Conservation (phyloP, 2,888 invertebrate species). For the Drosophila yooni region DNA sequence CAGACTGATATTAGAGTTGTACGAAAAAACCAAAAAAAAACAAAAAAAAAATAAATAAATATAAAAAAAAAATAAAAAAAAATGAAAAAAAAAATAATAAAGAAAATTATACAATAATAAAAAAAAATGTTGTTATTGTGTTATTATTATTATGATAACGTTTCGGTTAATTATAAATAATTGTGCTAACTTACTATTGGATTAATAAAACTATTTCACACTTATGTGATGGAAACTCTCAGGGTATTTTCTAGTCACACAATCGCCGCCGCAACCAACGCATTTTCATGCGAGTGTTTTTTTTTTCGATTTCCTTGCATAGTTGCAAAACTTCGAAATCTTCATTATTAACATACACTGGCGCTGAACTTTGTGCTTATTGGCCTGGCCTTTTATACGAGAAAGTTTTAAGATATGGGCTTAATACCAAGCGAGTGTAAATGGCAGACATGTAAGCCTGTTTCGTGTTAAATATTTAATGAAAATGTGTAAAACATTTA, state of each 20-base stretch:
- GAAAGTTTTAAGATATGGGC: slow-evolving; percentile 15
- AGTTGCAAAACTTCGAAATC: slow-evolving; percentile 15
- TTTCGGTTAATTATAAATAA: neutral
- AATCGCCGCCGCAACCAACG: neutral
- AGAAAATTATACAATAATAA: too few relatives aligned
- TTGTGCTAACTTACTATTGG: neutral
- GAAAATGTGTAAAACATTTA: neutral
- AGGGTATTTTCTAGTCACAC: neutral
- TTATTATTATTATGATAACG: neutral
- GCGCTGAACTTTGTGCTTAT: slow-evolving; percentile 6
- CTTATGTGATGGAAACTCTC: neutral
- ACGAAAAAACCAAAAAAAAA: neutral
- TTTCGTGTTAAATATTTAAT: neutral
- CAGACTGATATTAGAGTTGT: neutral
- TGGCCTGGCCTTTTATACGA: slow-evolving; percentile 1
- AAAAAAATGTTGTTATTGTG: too few relatives aligned
- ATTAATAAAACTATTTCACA: neutral
- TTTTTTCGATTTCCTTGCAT: slow-evolving; percentile 2
- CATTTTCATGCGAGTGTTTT: neutral
- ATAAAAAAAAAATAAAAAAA: too few relatives aligned
- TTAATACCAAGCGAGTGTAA: slow-evolving; percentile 3
- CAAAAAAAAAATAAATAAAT: too few relatives aligned
- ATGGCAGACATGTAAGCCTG: neutral
- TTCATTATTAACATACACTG: slow-evolving; percentile 26
- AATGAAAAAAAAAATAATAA: too few relatives aligned